phyloP scores from a whole-genome alignment of 2,113 vertebrate genomes.

The Orthonyx spaldingii region DNA sequence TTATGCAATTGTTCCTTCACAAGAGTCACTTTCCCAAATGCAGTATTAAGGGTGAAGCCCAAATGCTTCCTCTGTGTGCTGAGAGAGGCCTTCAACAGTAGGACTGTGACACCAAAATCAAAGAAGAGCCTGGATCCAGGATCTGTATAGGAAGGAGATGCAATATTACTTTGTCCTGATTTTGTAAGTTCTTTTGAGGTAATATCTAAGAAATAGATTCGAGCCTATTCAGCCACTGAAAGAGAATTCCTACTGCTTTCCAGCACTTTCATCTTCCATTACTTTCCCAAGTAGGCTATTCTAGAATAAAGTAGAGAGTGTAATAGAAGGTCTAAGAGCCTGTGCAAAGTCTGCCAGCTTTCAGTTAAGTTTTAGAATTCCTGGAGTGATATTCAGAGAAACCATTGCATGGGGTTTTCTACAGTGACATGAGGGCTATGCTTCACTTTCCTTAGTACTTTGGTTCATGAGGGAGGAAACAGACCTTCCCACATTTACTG shows the following conservation, averaged over 20 bases:
- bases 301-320: neutral
- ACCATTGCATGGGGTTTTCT: neutral
- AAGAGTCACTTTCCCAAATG: neutral
- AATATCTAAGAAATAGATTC: neutral
- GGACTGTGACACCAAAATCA: neutral
- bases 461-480: fast-evolving
- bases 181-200: neutral
- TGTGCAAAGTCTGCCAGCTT: neutral
- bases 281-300: neutral
- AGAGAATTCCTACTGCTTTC: neutral
- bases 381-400: neutral
- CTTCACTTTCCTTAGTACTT: neutral
- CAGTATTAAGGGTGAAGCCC: neutral
- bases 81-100: neutral
- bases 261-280: neutral
- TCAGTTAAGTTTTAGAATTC: neutral
- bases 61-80: neutral
- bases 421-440: neutral
- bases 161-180: neutral
- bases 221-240: neutral
- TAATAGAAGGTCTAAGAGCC: neutral
- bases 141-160: neutral
- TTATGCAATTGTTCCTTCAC: neutral
- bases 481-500: neutral
- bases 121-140: neutral